Evolutionary conservation across 2,113 vertebrate species (phyloP), one percentile per base, ranked within the genome.

Genomic region (Conger conger): DNA sequence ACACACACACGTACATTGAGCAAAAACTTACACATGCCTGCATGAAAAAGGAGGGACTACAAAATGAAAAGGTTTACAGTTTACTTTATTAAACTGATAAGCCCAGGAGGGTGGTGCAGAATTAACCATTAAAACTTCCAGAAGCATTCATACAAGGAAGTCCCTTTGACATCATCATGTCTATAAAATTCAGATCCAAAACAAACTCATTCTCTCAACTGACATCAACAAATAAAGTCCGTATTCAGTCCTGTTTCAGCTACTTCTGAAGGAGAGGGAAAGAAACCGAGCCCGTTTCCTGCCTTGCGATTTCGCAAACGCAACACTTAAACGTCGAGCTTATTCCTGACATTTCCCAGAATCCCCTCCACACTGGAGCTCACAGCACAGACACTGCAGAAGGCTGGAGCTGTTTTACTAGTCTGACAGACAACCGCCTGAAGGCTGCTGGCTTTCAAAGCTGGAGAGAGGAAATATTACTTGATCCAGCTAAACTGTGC

Each of bases 401-500:
- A 60, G 83, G 27, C 77, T 3, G 77, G 83, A 79, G 83, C 77
- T 33, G 83, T 54, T 68, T 84, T 84, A 38, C n/a, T 33, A 40
- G 76, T 23, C 84, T 76, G 60, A 81, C 42, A 79, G 76, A 54
- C 33, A 77, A 76, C 63, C 38, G 80, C 84, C 84, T 77, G 63
- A 79, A 77, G 84, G 84, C 79, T 85, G 79, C 60, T 76, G 80
- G 84, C 79, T 85, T 73, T 85, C 45, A 85, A 76, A 80, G 53
- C 23, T 68, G 63, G 79, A 85, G 63, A 79, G 50, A 84, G 53
- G 53, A 85, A 85, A 81, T 81, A 82, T 80, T 85, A 82, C 84
- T 82, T 82, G 80, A 85, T 85, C 84, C 63, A 85, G 84, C 84
- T 85, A 63, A 85, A 85, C 84, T 76, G 84, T 76, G 82, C 68